Conservation (phyloP, 2,113 vertebrate species). For the Vireo altiloquus region DNA sequence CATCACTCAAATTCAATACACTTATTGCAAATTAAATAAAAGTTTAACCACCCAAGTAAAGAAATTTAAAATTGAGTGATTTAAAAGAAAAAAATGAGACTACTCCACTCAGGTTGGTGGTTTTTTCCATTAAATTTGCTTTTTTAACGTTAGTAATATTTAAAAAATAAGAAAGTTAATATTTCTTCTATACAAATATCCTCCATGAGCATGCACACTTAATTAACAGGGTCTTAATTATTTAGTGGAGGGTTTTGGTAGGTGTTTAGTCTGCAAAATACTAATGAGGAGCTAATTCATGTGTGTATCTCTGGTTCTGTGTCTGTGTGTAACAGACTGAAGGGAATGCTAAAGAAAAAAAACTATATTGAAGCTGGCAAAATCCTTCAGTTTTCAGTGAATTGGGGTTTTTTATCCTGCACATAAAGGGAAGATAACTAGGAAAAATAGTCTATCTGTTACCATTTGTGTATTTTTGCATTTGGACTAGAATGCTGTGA, state of each 20-base stretch:
- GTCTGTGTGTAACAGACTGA: background rate
- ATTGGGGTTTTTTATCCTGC: accelerated
- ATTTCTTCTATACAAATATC: background rate
- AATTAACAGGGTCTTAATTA: background rate
- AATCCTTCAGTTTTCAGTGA: background rate
- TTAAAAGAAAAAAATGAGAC: background rate
- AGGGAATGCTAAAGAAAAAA: background rate
- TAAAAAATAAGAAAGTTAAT: background rate
- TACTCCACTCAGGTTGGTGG: accelerated
- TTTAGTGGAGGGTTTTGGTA: background rate
- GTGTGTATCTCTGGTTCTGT: background rate
- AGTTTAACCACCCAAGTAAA: accelerated
- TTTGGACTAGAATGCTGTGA: background rate
- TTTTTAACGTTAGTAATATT: background rate
- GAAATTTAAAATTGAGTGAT: background rate
- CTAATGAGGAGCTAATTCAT: background rate
- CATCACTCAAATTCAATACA: background rate
- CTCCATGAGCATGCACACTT: background rate
- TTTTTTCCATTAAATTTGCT: background rate
- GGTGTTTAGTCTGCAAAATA: background rate
- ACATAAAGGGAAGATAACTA: background rate
- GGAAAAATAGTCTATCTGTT: background rate
- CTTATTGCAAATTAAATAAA: background rate
- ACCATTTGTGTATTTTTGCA: background rate
- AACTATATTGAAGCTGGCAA: background rate